Conservation (phyloP, 2,888 invertebrate genomes). For the Aphidius colemani region DNA sequence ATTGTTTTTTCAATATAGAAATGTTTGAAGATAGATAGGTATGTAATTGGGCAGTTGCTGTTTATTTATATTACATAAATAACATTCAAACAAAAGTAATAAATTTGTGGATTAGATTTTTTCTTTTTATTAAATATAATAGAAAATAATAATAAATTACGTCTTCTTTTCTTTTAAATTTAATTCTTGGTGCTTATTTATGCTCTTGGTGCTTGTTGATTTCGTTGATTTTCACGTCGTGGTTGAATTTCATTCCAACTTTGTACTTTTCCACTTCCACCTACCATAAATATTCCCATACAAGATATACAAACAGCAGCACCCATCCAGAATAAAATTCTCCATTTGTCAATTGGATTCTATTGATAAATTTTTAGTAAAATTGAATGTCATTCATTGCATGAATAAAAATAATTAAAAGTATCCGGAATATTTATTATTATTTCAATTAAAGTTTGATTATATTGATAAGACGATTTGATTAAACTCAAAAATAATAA, state of each 20-base stretch:
- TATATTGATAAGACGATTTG: no score
- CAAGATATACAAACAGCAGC: constrained; percentile 49
- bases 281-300: constrained; percentile 55
- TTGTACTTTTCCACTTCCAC: constrained; percentile 57
- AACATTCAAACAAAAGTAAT: no score
- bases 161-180: no score
- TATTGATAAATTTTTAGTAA: constrained; percentile 26
- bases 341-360: constrained; percentile 58
- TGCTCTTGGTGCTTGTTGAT: not conserved
- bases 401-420: no score
- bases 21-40: no score
- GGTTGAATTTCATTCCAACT: constrained; percentile 52
- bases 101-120: not conserved
- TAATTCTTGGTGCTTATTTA: no score
- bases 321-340: constrained; percentile 56
- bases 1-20: no score
- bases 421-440: no score
- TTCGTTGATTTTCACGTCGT: constrained; percentile 1
- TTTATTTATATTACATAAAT: constrained; percentile 22
- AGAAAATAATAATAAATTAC: not conserved
- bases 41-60: constrained; percentile 20
- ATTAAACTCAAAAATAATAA: no score
- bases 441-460: no score
- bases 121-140: not conserved
- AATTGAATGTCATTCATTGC: no score